Percentiles rank a stretch among this genome's conserved stretches.
Conservation (phyloP, 2,113 vertebrate species). For the Mesembrinibis cayennensis region DNA sequence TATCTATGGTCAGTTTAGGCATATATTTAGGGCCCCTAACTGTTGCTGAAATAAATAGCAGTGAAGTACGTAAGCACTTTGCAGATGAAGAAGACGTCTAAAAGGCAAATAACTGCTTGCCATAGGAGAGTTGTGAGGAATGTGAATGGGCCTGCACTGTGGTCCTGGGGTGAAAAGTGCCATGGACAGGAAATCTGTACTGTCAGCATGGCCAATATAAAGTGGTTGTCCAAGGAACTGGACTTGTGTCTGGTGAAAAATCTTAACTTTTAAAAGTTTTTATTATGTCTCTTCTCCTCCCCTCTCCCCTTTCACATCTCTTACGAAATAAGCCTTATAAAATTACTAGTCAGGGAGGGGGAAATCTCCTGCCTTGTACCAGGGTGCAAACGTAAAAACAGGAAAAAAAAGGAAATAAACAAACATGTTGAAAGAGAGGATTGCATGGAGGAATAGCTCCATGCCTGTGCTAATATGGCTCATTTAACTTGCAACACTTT, state of each 20-base stretch:
- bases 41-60: not conserved
- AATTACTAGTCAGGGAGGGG: not conserved
- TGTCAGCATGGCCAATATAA: not conserved
- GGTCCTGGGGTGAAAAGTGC: not conserved
- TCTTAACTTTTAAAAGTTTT: accelerated
- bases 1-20: not conserved
- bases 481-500: not conserved
- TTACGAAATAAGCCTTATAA: not conserved
- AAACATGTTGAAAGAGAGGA: not conserved
- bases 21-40: accelerated
- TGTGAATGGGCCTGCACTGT: not conserved
- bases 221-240: not conserved
- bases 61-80: not conserved
- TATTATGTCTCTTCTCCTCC: not conserved
- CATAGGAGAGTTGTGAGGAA: not conserved
- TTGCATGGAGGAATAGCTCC: not conserved
- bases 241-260: not conserved
- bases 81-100: not conserved
- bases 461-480: not conserved
- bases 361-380: not conserved
- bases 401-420: not conserved
- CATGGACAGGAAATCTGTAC: not conserved
- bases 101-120: not conserved
- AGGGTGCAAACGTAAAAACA: not conserved
- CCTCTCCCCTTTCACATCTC: not conserved